Percentiles rank a stretch among this genome's conserved stretches.
Evolutionary conservation across 2,888 invertebrate genomes (phyloP).

Genomic region (Brenthis hecate): DNA sequence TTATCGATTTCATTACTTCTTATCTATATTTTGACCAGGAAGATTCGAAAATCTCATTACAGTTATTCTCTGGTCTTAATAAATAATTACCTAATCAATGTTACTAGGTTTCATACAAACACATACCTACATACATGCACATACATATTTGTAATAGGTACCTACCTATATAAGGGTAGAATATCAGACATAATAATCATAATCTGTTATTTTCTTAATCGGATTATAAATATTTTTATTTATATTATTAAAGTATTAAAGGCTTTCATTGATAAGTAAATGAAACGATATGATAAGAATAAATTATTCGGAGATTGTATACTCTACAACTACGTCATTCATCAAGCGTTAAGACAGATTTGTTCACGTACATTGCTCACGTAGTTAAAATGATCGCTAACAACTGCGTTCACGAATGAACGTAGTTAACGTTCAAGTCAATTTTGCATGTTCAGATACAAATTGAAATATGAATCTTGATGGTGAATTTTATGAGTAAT

Average conservation of each 20-base stretch:
- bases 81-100: too few relatives aligned
- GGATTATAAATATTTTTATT: too few relatives aligned
- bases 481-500: not conserved
- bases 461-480: conserved; percentile 22
- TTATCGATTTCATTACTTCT: conserved; percentile 71
- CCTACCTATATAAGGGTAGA: too few relatives aligned
- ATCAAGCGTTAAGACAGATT: conserved; percentile 21
- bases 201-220: too few relatives aligned
- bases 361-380: conserved; percentile 19
- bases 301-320: too few relatives aligned
- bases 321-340: not conserved
- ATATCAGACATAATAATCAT: too few relatives aligned
- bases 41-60: conserved; percentile 13
- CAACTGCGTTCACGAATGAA: conserved; percentile 3
- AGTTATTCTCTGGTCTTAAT: not conserved
- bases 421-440: not conserved
- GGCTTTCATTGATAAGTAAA: too few relatives aligned
- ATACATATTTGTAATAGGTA: too few relatives aligned
- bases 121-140: too few relatives aligned
- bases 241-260: too few relatives aligned
- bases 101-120: too few relatives aligned
- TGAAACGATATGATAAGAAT: too few relatives aligned
- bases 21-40: conserved; percentile 25
- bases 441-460: conserved; percentile 1
- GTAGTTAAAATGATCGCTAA: conserved; percentile 11